These are phyloP conservation scores for Chymomyza costata DNA, from an alignment of 1,140 invertebrate genomes.

Conservation along the genomic window DNA sequence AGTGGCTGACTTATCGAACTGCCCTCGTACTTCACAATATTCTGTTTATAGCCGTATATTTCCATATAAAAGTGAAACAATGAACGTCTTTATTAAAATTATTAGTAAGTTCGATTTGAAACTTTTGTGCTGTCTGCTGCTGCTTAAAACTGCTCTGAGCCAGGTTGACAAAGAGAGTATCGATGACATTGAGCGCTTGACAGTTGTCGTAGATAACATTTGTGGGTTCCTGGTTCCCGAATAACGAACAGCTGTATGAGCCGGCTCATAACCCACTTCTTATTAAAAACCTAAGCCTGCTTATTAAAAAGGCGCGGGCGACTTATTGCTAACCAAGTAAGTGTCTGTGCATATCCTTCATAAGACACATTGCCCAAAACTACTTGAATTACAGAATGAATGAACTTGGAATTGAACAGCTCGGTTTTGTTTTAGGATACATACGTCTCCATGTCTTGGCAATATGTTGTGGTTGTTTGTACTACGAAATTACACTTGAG, in stretches of 20 bases:
- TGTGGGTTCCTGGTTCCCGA: conserved; percentile 5
- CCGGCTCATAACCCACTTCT: conserved; percentile 52
- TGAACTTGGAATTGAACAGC: conserved; percentile 38
- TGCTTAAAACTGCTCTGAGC: too few species aligned
- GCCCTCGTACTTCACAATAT: too few species aligned
- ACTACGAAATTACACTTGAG: conserved; percentile 58
- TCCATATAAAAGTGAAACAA: too few species aligned
- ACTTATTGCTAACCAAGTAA: conserved; percentile 41
- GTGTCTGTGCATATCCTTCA: conserved; percentile 17
- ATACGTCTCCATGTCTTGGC: not conserved
- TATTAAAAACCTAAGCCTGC: conserved; percentile 70
- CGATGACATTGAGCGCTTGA: too few species aligned
- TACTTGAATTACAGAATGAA: conserved; percentile 67
- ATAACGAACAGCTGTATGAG: conserved; percentile 55
- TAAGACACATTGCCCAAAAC: conserved; percentile 37
- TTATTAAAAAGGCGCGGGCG: conserved; percentile 48
- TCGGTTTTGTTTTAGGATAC: not conserved
- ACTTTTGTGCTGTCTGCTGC: too few species aligned
- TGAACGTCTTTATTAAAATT: too few species aligned
- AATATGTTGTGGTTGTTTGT: conserved; percentile 47
- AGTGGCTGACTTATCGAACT: too few species aligned
- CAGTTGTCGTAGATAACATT: too few species aligned
- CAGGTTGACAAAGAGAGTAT: too few species aligned
- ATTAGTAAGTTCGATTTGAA: too few species aligned
- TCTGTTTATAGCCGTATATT: too few species aligned